Percentiles rank a stretch among this genome's conserved stretches.
Evolutionary conservation across 2,113 vertebrate species (phyloP).

Genomic region (Halichoeres trimaculatus): DNA sequence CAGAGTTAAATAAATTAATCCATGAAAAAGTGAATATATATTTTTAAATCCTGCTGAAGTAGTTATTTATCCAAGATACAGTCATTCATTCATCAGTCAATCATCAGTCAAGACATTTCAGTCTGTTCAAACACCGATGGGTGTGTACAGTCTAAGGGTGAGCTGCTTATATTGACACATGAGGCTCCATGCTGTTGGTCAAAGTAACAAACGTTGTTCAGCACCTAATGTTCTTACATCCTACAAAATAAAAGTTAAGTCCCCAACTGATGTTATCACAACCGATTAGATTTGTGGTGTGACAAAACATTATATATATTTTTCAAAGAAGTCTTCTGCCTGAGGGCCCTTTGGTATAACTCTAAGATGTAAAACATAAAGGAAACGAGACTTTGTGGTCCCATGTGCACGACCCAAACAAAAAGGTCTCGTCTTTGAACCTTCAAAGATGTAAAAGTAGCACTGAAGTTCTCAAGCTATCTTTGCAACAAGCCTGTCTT

Average conservation of each 20-base stretch:
- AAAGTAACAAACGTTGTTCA: too few species aligned
- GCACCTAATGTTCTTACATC: background rate
- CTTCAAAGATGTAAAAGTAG: conserved; percentile 56
- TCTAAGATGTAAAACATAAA: conserved; percentile 47
- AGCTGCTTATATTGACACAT: background rate
- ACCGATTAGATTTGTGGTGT: background rate
- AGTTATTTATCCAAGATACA: too few species aligned
- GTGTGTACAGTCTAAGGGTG: too few species aligned
- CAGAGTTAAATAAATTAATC: too few species aligned
- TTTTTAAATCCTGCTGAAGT: too few species aligned
- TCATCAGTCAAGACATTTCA: too few species aligned
- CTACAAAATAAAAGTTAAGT: background rate
- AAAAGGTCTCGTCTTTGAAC: conserved; percentile 66
- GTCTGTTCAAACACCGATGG: too few species aligned
- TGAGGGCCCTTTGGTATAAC: conserved; percentile 44
- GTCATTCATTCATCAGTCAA: too few species aligned
- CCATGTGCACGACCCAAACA: conserved; percentile 45
- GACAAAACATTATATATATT: background rate
- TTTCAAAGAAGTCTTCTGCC: conserved; percentile 42
- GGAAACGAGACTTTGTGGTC: conserved; percentile 38
- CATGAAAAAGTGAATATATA: too few species aligned
- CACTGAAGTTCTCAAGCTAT: conserved; percentile 55
- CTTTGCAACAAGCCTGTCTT: conserved; percentile 57
- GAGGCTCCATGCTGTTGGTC: background rate
- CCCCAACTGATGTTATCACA: conserved; percentile 1